These are phyloP conservation scores for Heterotilapia buettikoferi DNA, from an alignment of 2,113 vertebrate genomes.

Conservation along the genomic window DNA sequence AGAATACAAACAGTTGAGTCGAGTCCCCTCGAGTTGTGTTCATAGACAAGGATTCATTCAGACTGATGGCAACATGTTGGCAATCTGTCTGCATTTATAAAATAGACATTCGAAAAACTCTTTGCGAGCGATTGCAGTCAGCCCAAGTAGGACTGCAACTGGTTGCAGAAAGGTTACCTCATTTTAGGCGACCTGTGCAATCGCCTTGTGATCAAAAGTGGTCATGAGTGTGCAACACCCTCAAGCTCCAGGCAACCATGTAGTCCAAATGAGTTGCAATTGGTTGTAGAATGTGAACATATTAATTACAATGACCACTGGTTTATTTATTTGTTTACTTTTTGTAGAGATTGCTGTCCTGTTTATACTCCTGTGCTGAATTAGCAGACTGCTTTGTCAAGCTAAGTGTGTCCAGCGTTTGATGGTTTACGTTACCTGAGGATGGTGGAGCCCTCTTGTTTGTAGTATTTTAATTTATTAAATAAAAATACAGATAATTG, in stretches of 20 bases:
- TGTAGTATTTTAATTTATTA: neutral
- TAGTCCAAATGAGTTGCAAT: neutral
- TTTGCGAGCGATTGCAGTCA: neutral
- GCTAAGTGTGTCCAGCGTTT: neutral
- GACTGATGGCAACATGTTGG: neutral
- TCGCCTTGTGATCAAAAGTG: rapidly evolving
- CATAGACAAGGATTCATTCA: neutral
- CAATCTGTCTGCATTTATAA: neutral
- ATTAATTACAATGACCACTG: neutral
- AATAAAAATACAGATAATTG: neutral
- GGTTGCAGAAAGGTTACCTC: neutral
- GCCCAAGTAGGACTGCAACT: neutral
- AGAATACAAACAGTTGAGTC: neutral
- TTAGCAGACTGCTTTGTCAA: neutral
- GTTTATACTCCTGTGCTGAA: neutral
- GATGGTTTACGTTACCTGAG: neutral
- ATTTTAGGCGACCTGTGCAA: neutral
- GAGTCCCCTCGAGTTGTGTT: neutral
- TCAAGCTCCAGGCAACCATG: neutral
- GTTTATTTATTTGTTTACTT: neutral
- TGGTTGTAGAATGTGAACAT: neutral
- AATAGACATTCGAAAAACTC: neutral
- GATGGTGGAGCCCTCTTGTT: neutral
- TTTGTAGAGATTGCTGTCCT: neutral
- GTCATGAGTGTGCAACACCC: rapidly evolving